Conservation (phyloP, 2,113 vertebrate genomes). For the Cynoglossus semilaevis region DNA sequence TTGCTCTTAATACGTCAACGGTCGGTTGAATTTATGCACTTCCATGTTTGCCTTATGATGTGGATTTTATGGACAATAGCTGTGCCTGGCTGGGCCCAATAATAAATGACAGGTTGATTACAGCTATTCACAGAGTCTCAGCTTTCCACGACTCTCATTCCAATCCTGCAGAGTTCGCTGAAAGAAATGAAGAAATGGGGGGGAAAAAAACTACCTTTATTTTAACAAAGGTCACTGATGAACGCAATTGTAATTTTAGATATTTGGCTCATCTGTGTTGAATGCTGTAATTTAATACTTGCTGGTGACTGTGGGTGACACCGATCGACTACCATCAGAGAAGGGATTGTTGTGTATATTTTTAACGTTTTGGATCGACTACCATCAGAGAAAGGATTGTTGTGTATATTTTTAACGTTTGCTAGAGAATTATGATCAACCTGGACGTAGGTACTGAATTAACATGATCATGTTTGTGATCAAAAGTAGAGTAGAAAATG, state of each 20-base stretch:
- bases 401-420: too few species aligned
- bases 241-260: neutral
- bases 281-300: slow-evolving; percentile 8
- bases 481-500: too few species aligned
- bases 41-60: slow-evolving; percentile 14
- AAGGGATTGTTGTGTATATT: too few species aligned
- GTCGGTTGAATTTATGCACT: slow-evolving; percentile 12
- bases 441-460: too few species aligned
- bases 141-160: slow-evolving; percentile 21
- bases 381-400: too few species aligned
- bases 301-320: neutral
- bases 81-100: slow-evolving; percentile 30
- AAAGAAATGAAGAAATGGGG: slow-evolving; percentile 13
- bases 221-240: slow-evolving; percentile 20
- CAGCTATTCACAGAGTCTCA: slow-evolving; percentile 20
- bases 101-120: slow-evolving; percentile 58
- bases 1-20: slow-evolving; percentile 33
- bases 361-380: too few species aligned
- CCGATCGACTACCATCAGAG: too few species aligned
- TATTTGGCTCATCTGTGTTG: slow-evolving; percentile 6
- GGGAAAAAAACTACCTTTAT: slow-evolving; percentile 23
- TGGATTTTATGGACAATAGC: slow-evolving; percentile 42
- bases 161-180: slow-evolving; percentile 12
- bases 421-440: too few species aligned
- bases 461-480: too few species aligned